phyloP scores from a whole-genome alignment of 2,888 invertebrate species.

The Cactoblastis cactorum region DNA sequence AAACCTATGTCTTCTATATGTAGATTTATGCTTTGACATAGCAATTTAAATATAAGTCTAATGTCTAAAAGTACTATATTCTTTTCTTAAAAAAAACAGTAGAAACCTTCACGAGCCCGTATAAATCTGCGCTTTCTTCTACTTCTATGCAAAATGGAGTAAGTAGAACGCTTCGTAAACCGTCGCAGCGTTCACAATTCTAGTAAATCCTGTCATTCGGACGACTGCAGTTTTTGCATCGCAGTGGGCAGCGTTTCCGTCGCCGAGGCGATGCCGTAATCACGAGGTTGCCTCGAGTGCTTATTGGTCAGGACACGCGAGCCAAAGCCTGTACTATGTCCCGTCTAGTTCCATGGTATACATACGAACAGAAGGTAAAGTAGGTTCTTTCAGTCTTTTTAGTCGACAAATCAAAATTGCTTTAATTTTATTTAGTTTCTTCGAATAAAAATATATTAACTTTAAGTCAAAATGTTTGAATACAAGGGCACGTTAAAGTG shows the following conservation, averaged over 20 bases:
- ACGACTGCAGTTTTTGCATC: slow-evolving; percentile 3
- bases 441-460: too few relatives aligned
- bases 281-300: slow-evolving; percentile 2
- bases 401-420: background rate
- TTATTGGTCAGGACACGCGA: slow-evolving; percentile 7
- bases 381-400: background rate
- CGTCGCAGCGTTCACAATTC: slow-evolving; percentile 1
- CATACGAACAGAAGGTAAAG: background rate
- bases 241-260: slow-evolving; percentile 4
- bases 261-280: background rate
- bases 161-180: background rate
- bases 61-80: too few relatives aligned
- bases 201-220: slow-evolving; percentile 7
- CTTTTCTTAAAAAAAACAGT: too few relatives aligned
- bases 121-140: too few relatives aligned
- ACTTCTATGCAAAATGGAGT: background rate
- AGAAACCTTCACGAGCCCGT: too few relatives aligned
- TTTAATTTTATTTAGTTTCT: too few relatives aligned
- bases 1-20: too few relatives aligned
- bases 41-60: too few relatives aligned
- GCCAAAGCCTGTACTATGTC: background rate
- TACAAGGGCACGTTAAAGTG: too few relatives aligned
- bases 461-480: too few relatives aligned
- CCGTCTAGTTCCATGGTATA: background rate
- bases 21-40: too few relatives aligned